Evolutionary conservation across 1,140 invertebrate species (phyloP).

Genomic region (Drosophila baimaii): DNA sequence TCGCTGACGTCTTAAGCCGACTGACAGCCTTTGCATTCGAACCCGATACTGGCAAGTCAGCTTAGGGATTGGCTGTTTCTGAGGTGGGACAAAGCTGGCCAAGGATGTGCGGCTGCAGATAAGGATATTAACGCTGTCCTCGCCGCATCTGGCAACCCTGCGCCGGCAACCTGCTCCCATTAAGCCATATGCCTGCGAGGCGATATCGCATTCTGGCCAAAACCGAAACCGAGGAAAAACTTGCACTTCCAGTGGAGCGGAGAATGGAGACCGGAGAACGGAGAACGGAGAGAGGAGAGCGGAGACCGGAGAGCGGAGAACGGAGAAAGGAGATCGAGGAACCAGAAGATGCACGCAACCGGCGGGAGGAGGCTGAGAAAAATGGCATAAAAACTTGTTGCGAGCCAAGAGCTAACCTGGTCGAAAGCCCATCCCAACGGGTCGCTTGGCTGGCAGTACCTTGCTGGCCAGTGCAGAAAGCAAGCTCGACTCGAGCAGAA

Average conservation of each 20-base stretch:
- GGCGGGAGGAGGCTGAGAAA: slow-evolving; percentile 33
- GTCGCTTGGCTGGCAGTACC: slow-evolving; percentile 16
- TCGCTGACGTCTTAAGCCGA: slow-evolving; percentile 47
- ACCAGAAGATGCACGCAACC: slow-evolving; percentile 62
- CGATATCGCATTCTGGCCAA: slow-evolving; percentile 56
- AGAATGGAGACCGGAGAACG: slow-evolving; percentile 10
- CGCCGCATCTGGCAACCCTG: slow-evolving; percentile 48
- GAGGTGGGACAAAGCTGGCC: slow-evolving; percentile 15
- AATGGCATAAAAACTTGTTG: slow-evolving; percentile 63
- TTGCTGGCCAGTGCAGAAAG: slow-evolving; percentile 71
- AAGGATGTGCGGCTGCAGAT: slow-evolving; percentile 30
- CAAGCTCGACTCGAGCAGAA: slow-evolving; percentile 78
- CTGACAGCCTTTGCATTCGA: slow-evolving; percentile 46
- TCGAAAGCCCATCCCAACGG: slow-evolving; percentile 33
- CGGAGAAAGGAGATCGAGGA: slow-evolving; percentile 19
- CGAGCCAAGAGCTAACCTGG: slow-evolving; percentile 39
- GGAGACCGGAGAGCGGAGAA: slow-evolving; percentile 11
- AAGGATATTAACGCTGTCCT: slow-evolving; percentile 26
- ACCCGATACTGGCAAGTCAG: slow-evolving; percentile 15
- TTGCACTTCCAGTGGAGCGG: slow-evolving; percentile 66
- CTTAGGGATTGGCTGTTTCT: slow-evolving; percentile 5
- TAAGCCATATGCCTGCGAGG: slow-evolving; percentile 30
- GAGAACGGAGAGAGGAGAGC: no score
- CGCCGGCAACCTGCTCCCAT: slow-evolving; percentile 38
- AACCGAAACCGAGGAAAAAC: slow-evolving; percentile 56